phyloP scores from a whole-genome alignment of 2,113 vertebrate species.

The Rhagologus leucostigma region DNA sequence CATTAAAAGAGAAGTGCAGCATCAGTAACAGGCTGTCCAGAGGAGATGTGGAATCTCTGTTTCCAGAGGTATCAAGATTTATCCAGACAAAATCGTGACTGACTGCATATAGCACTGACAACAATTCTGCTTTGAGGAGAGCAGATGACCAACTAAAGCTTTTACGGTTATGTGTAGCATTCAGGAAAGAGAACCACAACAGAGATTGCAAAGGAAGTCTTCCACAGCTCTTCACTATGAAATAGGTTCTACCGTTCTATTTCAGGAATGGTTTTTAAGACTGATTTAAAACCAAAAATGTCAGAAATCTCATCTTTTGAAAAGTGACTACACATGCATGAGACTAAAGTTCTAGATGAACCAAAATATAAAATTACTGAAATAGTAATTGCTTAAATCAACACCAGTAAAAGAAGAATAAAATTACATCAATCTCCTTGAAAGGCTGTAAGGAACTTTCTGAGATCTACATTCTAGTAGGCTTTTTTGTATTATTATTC shows the following conservation, averaged over 20 bases:
- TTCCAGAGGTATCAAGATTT: background rate
- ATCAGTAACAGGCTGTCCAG: background rate
- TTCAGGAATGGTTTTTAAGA: background rate
- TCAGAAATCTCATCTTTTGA: background rate
- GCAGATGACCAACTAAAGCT: background rate
- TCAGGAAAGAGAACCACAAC: background rate
- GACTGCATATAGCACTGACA: background rate
- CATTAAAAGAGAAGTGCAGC: background rate
- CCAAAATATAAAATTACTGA: background rate
- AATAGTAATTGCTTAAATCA: background rate
- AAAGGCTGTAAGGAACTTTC: background rate
- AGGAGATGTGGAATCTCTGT: background rate
- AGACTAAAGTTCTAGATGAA: background rate
- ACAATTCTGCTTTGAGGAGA: background rate
- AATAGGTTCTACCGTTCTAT: background rate
- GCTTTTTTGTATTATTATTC: background rate
- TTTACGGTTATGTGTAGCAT: background rate
- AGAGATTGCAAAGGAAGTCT: background rate
- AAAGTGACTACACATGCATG: background rate
- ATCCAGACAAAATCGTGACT: background rate
- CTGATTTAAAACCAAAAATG: background rate
- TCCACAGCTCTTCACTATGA: background rate
- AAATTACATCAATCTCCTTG: background rate
- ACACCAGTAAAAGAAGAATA: background rate
- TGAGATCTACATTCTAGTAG: background rate